Base-by-base conservation (phyloP, 2,113 vertebrate genomes). In the Ceyx melanurus region DNA sequence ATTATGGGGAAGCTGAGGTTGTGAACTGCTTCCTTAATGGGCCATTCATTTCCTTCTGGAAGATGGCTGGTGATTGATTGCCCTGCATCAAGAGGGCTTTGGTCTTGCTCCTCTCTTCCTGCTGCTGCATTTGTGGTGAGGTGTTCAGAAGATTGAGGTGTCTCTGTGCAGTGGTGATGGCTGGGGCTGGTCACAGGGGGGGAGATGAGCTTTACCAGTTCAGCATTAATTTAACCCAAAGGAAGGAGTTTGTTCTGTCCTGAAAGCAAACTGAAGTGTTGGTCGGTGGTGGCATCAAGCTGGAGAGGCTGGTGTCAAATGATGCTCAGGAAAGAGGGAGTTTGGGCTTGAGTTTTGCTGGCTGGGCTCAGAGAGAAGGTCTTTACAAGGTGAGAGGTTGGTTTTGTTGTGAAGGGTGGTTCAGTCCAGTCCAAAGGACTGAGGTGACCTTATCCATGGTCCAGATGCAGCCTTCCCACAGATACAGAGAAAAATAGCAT, bases 11-110 rank as follows among this genome's bases (percentile, higher is more conserved):
- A 80, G 84, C 1, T 92, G 91, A 92, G 92, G 86, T 91, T 87
- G 79, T 3, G 9, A 28, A 5, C 58, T 35, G 14, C 78, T 84
- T 64, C 70, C 84, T 90, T 93, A 90, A 93, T 70, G 84, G 66
- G 37, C 42, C 51, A 0, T 87, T 76, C 42, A 26, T 90, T 90
- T 93, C 77, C 84, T 82, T 33, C 77, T 62, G 53, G n/a, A 25
- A 17, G 9, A 25, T 1, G 12, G 5, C 1, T 23, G 50, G 19
- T 60, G 43, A 92, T 90, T 82, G 86, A 53, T 91, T 20, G 28
- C 28, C 7, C 66, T 54, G 66, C 53, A 72, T n/a, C 57, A 13
- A 1, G 2, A 72, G 70, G 48, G 40, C 68, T 92, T 21, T 37
- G 51, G 3, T 26, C 9, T 3, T 56, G 10, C 80, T 72, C 3